phyloP scores from a whole-genome alignment of 1,140 invertebrate species.

The Leptinotarsa defecta region DNA sequence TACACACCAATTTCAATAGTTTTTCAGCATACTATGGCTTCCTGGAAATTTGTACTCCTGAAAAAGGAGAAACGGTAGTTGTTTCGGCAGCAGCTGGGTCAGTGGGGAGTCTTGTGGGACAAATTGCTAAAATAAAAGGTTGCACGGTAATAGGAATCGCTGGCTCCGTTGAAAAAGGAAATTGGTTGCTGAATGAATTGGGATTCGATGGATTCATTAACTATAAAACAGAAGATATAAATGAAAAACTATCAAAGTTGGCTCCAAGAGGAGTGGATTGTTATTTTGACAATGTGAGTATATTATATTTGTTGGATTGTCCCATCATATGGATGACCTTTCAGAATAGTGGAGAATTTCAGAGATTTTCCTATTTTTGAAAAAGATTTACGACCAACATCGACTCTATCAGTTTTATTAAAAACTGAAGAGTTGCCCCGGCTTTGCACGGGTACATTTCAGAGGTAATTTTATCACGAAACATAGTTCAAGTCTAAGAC shows the following conservation, averaged over 20 bases:
- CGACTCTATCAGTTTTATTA: background rate
- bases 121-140: conserved; percentile 7
- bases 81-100: conserved; percentile 72
- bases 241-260: conserved; percentile 61
- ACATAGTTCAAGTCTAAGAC: too few relatives aligned
- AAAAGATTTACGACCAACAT: background rate
- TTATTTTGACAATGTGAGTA: conserved; percentile 74
- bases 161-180: conserved; percentile 71
- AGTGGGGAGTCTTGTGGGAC: conserved; percentile 61
- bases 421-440: too few relatives aligned
- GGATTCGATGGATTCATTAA: conserved; percentile 72
- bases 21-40: conserved; percentile 70
- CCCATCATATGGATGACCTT: background rate
- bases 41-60: conserved; percentile 70
- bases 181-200: conserved; percentile 66
- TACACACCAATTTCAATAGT: too few relatives aligned
- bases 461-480: too few relatives aligned
- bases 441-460: background rate
- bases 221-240: conserved; percentile 68
- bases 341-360: conserved; percentile 55
- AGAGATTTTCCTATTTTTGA: background rate
- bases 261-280: conserved; percentile 73
- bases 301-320: conserved; percentile 47
- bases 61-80: conserved; percentile 71
- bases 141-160: conserved; percentile 73